Evolutionary conservation across 2,888 invertebrate genomes (phyloP), one percentile per base, ranked within the genome.

Genomic region (Lycophotia porphyrea): DNA sequence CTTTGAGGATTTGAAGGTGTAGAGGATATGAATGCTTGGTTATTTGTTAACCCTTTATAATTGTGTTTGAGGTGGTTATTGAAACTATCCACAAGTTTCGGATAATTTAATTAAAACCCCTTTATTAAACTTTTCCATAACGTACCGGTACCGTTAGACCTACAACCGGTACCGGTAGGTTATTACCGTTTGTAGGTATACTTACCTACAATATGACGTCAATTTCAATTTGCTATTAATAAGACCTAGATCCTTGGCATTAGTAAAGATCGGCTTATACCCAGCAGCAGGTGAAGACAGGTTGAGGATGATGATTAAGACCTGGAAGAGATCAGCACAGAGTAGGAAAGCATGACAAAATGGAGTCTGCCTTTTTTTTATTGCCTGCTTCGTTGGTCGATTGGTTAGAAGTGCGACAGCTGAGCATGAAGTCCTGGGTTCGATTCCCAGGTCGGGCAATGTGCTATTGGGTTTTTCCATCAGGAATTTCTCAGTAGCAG

Each of bases 11-110:
- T n/a, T 21, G 8, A 21, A 58, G 15, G 2, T 36, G 5, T 49
- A 5, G 15, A 52, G 36, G 27, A 39, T 34, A 18, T 47, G 11
- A 44, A 31, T 55, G 13, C 34, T 42, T 34, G 39, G 21, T 47
- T 47, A 27, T 64, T 74, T 63, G 49, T 0, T 60, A 42, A 60
- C 27, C 47, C 5, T 60, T 47, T 47, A 3, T 55, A 27, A 77
- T 82, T 79, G 4, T 18, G 1, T 82, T 63, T 0, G 24, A 15
- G 39, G 7, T 15, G 24, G 4, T 55, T n/a, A 42, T 49, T 60
- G 36, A 9, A 27, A 34, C 52, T 42, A 0, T 64, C 11, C 27
- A 21, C 3, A 7, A 18, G 15, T 27, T 36, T 18, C 18, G 15
- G 21, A 3, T 27, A 55, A 24, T 39, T 42, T 9, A n/a, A 18